Base-by-base conservation (phyloP, 1,140 invertebrate species). In the Neodiprion virginianus region DNA sequence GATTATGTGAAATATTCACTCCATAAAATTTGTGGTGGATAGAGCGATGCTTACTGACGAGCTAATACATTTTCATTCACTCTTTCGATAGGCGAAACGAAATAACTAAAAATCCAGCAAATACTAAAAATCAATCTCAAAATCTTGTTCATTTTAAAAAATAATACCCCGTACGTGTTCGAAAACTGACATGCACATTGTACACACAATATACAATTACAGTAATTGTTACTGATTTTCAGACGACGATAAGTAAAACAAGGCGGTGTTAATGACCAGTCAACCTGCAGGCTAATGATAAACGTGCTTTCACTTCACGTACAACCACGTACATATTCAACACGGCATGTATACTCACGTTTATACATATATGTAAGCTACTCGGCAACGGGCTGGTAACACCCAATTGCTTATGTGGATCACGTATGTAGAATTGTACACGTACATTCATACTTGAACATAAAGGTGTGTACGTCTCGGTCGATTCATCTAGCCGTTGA, bases 401-500 rank as follows among this genome's bases (percentile, higher is more conserved):
- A 61, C 53, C 53, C 53, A 61, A 61, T 61, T 61, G 53, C 53
- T 61, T 61, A 61, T 61, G 53, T 61, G 53, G 53, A 61, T 61
- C 53, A 61, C 53, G 28, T 40, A 61, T 17, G 53, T 61, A 61
- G 53, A 61, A 12, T 17, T 14, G n/a, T 12, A 61, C 53, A 61
- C 53, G n/a, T 21, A 40, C 28, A 40, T 40, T 3, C 28, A 40
- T 40, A 5, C 28, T 3, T 40, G 28, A 40, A 40, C 5, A 40
- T 40, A 40, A 3, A 40, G 28, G 5, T 40, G 28, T 40, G 28
- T 40, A 40, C 28, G 53, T 8, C 53, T 61, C 53, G 53, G 5
- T 61, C 53, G 53, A 61, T 61, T 61, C 53, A 61, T 61, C 53
- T 61, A 61, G 53, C 11, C 53, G 53, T 5, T 61, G 53, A 61